Evolutionary conservation across 2,113 vertebrate species (phyloP), one percentile per base, ranked within the genome.

Genomic region (Ceratotherium simum): DNA sequence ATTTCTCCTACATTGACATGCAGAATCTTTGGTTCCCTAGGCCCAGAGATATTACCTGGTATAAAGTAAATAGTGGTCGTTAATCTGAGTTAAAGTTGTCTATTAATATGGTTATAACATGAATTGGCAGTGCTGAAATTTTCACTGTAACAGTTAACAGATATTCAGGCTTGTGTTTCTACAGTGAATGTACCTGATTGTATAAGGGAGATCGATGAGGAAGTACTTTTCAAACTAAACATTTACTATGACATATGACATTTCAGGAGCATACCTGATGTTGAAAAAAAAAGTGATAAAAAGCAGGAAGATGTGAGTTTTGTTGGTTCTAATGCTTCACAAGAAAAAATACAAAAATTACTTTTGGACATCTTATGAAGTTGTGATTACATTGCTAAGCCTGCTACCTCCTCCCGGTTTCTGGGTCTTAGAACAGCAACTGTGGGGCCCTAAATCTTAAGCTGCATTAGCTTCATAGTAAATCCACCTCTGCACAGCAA

Each of bases 341-440:
- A 46, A 31, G 25, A 33, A 36, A 48, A 60, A 33, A 84, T 6
- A 33, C 21, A 60, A 83, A 60, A 20, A 3, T 36, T 21, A 39
- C 48, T 83, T 75, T 79, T 70, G 69, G 64, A 36, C 69, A 9
- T 80, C 76, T 64, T 36, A 14, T 16, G 80, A 86, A 87, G 54
- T 54, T 62, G 1, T 51, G 20, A 58, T 51, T 39, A 16, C 12
- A 10, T 31, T 76, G 13, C 14, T 51, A 51, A 56, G 9, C 42
- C 14, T 25, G 18, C 31, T 51, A 18, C 4, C 21, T 18, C 39
- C 18, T 8, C 0, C 0, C 0, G 9, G 29, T 54, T 21, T 18
- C 29, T 42, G 46, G 6, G 21, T 36, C 42, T 69, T 48, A n/a
- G 46, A n/a, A 56, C 36, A 60, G 21, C 18, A 72, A 1, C 21